Percentiles rank a stretch among this genome's conserved stretches.
Conservation (phyloP, 2,888 invertebrate genomes). For the Gisinianus flammeolus region DNA sequence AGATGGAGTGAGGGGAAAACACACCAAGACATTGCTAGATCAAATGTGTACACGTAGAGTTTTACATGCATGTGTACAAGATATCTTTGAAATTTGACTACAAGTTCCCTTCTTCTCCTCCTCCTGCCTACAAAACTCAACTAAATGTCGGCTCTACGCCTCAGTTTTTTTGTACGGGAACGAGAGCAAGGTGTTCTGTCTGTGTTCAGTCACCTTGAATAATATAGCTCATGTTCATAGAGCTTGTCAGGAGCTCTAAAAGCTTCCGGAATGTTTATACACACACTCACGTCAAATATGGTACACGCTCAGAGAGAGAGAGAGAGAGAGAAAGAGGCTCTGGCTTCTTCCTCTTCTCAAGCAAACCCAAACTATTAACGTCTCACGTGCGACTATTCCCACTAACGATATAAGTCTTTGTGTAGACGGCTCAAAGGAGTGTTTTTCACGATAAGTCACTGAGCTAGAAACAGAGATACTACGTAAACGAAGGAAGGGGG, state of each 20-base stretch:
- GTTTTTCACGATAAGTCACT: conserved; percentile 32
- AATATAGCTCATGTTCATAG: conserved; percentile 25
- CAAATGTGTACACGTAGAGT: background rate
- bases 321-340: background rate
- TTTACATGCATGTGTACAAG: background rate
- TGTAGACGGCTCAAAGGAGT: conserved; percentile 3
- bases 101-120: too few relatives aligned
- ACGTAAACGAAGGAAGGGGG: background rate
- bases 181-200: background rate
- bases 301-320: background rate
- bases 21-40: too few relatives aligned
- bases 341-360: background rate
- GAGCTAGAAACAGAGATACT: conserved; percentile 33
- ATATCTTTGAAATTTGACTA: background rate
- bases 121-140: background rate
- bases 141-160: background rate
- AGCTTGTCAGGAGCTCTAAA: background rate
- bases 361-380: background rate
- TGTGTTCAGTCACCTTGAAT: conserved; percentile 28
- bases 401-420: background rate
- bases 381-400: background rate
- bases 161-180: background rate
- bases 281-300: background rate
- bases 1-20: too few relatives aligned
- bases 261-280: conserved; percentile 27